A percentile compares a stretch with the other conserved stretches of the same genome.
These are phyloP conservation scores for Arrhopalites spinosus DNA, from an alignment of 2,888 invertebrate species.

Conservation along the genomic window DNA sequence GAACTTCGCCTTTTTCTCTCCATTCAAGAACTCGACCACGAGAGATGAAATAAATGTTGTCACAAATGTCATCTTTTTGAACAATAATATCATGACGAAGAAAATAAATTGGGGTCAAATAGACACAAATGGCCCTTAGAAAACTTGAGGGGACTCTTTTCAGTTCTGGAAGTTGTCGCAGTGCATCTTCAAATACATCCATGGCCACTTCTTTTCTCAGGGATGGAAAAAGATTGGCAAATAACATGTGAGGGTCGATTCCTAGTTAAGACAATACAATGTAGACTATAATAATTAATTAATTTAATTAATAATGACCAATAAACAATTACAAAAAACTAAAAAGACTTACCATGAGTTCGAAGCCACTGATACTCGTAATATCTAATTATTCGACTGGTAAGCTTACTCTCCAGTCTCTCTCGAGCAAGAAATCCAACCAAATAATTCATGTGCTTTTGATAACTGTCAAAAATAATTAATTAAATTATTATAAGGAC, in stretches of 20 bases:
- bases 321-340: too few species aligned
- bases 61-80: conserved; percentile 41
- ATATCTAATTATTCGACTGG: conserved; percentile 39
- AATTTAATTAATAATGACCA: too few species aligned
- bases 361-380: conserved; percentile 45
- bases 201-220: conserved; percentile 42
- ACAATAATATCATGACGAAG: conserved; percentile 38
- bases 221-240: conserved; percentile 40
- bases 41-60: conserved; percentile 40
- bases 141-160: conserved; percentile 32
- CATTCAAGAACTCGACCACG: conserved; percentile 33
- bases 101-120: conserved; percentile 39
- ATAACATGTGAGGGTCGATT: conserved; percentile 43
- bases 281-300: too few species aligned
- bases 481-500: too few species aligned
- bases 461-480: too few species aligned
- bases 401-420: conserved; percentile 27
- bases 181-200: conserved; percentile 41
- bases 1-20: conserved; percentile 24
- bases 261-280: too few species aligned
- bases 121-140: conserved; percentile 37
- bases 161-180: conserved; percentile 40
- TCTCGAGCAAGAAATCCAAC: conserved; percentile 37
- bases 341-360: too few species aligned
- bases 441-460: conserved; percentile 42